Percentiles rank a stretch among this genome's conserved stretches.
Conservation (phyloP, 2,888 invertebrate species). For the Frankliniella intonsa region DNA sequence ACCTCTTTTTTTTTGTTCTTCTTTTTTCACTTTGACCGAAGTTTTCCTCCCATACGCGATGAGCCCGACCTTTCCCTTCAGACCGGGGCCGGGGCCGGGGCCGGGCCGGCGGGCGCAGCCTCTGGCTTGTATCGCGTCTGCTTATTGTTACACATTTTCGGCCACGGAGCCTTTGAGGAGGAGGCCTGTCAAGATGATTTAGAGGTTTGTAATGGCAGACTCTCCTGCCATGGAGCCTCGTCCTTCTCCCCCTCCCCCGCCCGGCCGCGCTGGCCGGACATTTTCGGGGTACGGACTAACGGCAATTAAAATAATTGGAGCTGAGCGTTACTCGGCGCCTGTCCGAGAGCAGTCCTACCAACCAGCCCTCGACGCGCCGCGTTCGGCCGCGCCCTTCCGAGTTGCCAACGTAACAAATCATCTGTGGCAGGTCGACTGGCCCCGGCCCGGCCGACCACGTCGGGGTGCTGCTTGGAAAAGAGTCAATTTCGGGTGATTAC, state of each 20-base stretch:
- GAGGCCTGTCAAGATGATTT: constrained; percentile 56
- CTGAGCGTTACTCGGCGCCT: constrained; percentile 1
- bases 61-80: too few relatives aligned
- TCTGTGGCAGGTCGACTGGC: background rate
- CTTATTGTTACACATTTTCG: constrained; percentile 39
- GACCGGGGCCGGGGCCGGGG: too few relatives aligned
- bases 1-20: too few relatives aligned
- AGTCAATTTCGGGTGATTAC: constrained; percentile 19
- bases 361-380: background rate
- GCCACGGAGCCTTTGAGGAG: constrained; percentile 59
- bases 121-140: constrained; percentile 16
- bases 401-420: constrained; percentile 22
- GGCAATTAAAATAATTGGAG: constrained; percentile 27
- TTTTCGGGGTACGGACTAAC: constrained; percentile 46
- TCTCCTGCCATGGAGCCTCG: constrained; percentile 45
- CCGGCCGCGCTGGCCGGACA: constrained; percentile 35
- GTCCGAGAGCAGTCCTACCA: constrained; percentile 10
- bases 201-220: constrained; percentile 55
- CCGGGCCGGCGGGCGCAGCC: too few relatives aligned
- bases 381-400: background rate
- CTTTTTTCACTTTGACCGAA: too few relatives aligned
- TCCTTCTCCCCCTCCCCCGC: background rate
- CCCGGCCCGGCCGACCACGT: background rate
- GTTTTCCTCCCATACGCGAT: too few relatives aligned
- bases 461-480: background rate